Evolutionary conservation across 2,113 vertebrate genomes (phyloP).

Genomic region (Corydoras maculifer): DNA sequence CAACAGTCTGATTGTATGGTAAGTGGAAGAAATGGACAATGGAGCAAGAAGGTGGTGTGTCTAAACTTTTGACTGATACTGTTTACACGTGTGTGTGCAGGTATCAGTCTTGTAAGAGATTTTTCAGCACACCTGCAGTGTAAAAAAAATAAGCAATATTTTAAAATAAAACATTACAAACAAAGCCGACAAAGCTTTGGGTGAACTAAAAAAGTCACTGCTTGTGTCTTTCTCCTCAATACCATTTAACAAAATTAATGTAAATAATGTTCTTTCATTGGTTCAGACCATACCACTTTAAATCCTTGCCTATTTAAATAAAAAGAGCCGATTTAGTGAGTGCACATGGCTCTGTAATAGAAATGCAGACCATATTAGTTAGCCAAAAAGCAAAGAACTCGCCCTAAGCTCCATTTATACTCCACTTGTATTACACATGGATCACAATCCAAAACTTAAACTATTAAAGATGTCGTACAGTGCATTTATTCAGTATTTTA

Average conservation of each 20-base stretch:
- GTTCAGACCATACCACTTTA: conserved; percentile 25
- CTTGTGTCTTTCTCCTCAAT: background rate
- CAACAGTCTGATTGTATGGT: too few relatives aligned
- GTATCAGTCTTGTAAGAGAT: too few relatives aligned
- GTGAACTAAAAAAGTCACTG: too few relatives aligned
- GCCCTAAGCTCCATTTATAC: conserved; percentile 16
- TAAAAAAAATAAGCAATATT: too few relatives aligned
- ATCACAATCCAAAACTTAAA: conserved; percentile 6
- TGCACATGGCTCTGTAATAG: conserved; percentile 21
- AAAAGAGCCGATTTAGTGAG: conserved; percentile 29
- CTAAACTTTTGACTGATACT: too few relatives aligned
- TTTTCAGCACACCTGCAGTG: too few relatives aligned
- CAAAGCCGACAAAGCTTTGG: too few relatives aligned
- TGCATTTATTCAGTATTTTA: too few relatives aligned
- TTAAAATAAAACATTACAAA: too few relatives aligned
- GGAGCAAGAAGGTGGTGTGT: too few relatives aligned
- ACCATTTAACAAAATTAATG: conserved; percentile 7
- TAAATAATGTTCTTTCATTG: conserved; percentile 5
- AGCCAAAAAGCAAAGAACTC: conserved; percentile 34
- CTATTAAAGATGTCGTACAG: background rate
- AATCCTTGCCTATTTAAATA: conserved; percentile 21
- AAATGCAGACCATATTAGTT: conserved; percentile 29
- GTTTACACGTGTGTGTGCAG: too few relatives aligned
- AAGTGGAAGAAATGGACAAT: too few relatives aligned
- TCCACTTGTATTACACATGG: conserved; percentile 15